Evolutionary conservation across 2,797 vertebrate species (phyloP), one percentile per base, ranked within the genome.

Genomic region (Microctenopoma lineatum): DNA sequence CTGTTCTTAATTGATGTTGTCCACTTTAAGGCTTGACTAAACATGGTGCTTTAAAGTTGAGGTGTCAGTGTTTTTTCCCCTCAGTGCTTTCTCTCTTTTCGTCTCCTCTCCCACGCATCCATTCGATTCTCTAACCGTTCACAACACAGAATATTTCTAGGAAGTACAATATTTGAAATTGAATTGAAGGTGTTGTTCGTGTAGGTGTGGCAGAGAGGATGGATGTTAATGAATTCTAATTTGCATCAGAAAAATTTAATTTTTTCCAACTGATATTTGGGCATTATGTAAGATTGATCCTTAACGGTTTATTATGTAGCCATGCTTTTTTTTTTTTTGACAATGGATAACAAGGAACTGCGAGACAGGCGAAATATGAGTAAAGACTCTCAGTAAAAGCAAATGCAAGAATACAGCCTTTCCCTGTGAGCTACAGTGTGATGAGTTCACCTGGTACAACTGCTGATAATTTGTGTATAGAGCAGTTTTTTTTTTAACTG

Each of bases 31-130:
- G 58, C 52, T 73, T 59, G 64, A 76, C 62, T 80, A 67, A 81
- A 79, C 29, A 29, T 46, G 57, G 67, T 78, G 59, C 68, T 71
- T 78, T 62, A 59, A 82, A 60, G 57, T 70, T 61, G 29, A 64
- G 14, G 27, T 18, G 39, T 75, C 47, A 38, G 46, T 73, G 51
- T 36, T 13, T 55, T 52, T 70, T 52, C 6, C 10, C 32, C 58
- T 75, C 42, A 21, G 48, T 57, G 57, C 61, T 51, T 59, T 27
- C 42, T 44, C 42, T 44, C 11, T 32, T 45, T 64, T 50, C 32
- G 6, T 54, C 25, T 3, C 32, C 32, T 66, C 34, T 38, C 27
- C 9, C 32, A 52, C 52, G 47, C 34, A 58, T 59, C 67, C 25
- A 42, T 56, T 16, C 18, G 3, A 25, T 59, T 56, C 27, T 36